A percentile compares a stretch with the other conserved stretches of the same genome.
Evolutionary conservation across 1,140 invertebrate genomes (phyloP).

Genomic region (Drosophila varians): DNA sequence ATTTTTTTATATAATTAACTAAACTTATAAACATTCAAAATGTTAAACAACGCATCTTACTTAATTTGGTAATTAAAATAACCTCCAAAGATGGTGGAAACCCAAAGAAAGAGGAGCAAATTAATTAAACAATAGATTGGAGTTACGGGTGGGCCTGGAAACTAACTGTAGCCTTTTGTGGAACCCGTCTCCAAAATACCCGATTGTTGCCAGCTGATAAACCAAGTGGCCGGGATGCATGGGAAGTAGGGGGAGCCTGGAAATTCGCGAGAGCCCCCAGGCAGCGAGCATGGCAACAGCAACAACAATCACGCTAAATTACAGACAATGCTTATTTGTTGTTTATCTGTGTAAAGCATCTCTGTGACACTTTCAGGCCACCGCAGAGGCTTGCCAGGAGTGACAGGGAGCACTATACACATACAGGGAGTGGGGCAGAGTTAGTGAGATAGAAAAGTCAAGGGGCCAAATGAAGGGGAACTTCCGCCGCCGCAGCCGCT

Average conservation of each 20-base stretch:
- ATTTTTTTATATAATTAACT: too few relatives aligned
- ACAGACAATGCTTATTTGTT: slow-evolving; percentile 81
- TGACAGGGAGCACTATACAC: background rate
- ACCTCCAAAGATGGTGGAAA: background rate
- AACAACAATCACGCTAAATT: slow-evolving; percentile 67
- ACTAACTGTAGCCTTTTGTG: slow-evolving; percentile 53
- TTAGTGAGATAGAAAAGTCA: background rate
- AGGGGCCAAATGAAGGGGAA: slow-evolving; percentile 9
- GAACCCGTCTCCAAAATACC: slow-evolving; percentile 14
- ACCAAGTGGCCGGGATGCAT: slow-evolving; percentile 6
- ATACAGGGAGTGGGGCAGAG: background rate
- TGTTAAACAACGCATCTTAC: background rate
- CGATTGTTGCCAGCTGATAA: slow-evolving; percentile 68
- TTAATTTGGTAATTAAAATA: background rate
- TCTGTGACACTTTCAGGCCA: slow-evolving; percentile 40
- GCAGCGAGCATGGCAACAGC: slow-evolving; percentile 5
- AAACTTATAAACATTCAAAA: too few relatives aligned
- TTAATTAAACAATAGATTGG: background rate
- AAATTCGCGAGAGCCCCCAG: slow-evolving; percentile 10
- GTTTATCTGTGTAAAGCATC: slow-evolving; percentile 76
- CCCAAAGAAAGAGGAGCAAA: background rate
- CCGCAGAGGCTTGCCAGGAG: slow-evolving; percentile 5
- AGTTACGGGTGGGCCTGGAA: background rate
- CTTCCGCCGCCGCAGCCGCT: background rate
- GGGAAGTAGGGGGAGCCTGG: background rate